These are phyloP conservation scores for Neosilurus hyrtlii DNA, from an alignment of 2,797 vertebrate species.

Conservation along the genomic window DNA sequence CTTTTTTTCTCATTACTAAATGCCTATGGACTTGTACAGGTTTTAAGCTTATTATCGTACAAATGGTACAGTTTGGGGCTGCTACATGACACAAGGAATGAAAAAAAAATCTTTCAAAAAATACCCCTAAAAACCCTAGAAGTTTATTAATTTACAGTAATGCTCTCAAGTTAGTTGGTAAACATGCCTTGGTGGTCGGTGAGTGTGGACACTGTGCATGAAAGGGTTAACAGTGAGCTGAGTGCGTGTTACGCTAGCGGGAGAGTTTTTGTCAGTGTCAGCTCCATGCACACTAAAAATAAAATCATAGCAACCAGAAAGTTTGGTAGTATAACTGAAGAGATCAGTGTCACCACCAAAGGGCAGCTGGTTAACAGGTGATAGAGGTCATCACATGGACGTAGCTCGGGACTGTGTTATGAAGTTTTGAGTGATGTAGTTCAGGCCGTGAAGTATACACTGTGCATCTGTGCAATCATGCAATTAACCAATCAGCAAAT, in stretches of 20 bases:
- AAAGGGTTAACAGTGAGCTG: background rate
- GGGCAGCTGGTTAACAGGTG: conserved; percentile 16
- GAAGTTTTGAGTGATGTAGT: background rate
- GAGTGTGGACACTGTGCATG: background rate
- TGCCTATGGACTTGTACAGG: too few relatives aligned
- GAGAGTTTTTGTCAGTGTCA: background rate
- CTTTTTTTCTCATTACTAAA: too few relatives aligned
- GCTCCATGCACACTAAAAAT: background rate
- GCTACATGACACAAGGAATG: background rate
- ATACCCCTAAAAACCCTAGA: background rate
- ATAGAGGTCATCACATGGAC: conserved; percentile 5
- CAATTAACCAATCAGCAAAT: background rate
- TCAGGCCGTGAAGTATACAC: background rate
- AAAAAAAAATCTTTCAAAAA: background rate
- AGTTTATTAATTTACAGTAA: background rate
- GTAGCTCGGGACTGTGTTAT: background rate
- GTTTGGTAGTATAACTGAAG: background rate
- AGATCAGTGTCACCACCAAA: conserved; percentile 2
- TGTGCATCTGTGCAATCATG: background rate
- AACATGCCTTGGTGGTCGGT: background rate
- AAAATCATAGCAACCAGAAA: background rate
- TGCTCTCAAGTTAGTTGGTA: background rate
- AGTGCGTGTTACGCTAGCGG: background rate
- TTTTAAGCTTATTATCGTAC: background rate
- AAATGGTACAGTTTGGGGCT: background rate